phyloP scores from a whole-genome alignment of 1,140 invertebrate genomes.

The Monochamus saltuarius region DNA sequence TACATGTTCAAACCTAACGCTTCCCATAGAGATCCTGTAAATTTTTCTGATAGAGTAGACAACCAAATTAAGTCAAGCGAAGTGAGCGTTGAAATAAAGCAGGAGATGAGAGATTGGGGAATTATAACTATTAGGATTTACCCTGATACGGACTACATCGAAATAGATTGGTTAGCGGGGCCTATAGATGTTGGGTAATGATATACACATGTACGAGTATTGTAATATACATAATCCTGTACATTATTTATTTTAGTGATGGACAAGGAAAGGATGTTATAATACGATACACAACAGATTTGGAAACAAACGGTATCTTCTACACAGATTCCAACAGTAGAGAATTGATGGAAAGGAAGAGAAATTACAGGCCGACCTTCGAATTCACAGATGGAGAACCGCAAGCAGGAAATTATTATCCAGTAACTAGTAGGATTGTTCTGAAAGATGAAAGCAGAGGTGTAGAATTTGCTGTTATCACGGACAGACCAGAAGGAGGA shows the following conservation, averaged over 20 bases:
- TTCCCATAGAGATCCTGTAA: conserved; percentile 33
- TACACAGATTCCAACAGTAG: conserved; percentile 74
- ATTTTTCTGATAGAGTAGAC: conserved; percentile 54
- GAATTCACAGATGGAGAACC: conserved; percentile 67
- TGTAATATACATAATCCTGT: too few relatives aligned
- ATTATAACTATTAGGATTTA: conserved; percentile 81
- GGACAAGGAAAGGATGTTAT: conserved; percentile 63
- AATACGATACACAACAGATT: conserved; percentile 50
- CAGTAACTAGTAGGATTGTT: conserved; percentile 77
- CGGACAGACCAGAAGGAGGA: conserved; percentile 81
- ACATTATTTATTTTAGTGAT: conserved; percentile 40
- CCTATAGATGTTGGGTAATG: conserved; percentile 83
- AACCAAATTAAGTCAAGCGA: conserved; percentile 66
- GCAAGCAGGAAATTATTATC: conserved; percentile 89
- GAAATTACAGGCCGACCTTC: conserved; percentile 76
- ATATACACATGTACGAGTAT: neutral
- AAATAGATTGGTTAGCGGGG: conserved; percentile 92
- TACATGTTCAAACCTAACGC: conserved; percentile 81
- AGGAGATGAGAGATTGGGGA: conserved; percentile 72
- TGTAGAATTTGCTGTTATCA: conserved; percentile 64
- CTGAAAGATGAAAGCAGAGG: conserved; percentile 46
- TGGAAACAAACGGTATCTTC: conserved; percentile 56
- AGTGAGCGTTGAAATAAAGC: conserved; percentile 81
- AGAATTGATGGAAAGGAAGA: conserved; percentile 62
- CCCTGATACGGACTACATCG: conserved; percentile 64